Evolutionary conservation across 2,797 vertebrate genomes (phyloP), one percentile per base, ranked within the genome.

Genomic region (Ctenopoma multispine): DNA sequence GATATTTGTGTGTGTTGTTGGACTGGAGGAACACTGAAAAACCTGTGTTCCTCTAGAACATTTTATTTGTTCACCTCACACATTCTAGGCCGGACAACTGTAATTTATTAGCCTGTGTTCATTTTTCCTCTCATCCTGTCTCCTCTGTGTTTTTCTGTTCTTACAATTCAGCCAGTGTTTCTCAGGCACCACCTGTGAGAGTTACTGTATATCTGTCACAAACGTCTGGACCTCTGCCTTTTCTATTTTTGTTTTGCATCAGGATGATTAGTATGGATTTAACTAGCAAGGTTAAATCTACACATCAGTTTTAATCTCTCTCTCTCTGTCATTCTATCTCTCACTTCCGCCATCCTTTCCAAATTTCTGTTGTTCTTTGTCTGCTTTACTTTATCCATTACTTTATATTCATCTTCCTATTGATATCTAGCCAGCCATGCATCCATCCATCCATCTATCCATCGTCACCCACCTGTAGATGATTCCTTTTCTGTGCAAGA

Each of bases 401-500:
- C 11, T 7, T 18, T 63, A 23, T 44, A 0, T 7, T 49, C 13
- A 24, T 51, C 15, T 4, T 7, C 17, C 15, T 18, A 31, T 53
- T 15, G 18, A n/a, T 15, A 31, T 31, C 29, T 6, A 31, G 29
- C 29, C 12, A 14, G 14, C 14, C 2, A 18, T 17, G 6, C 12
- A 14, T 43, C 41, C 15, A 43, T 43, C 41, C 15, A 46, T 9
- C 46, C 13, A n/a, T 36, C 50, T 8, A 53, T n/a, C 17, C 6
- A 12, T 4, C n/a, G 27, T 18, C 82, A 94, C 96, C 72, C 88
- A 99, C 98, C 98, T 95, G 81, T 99, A 99, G 86, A 99, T 96
- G 90, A 99, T 96, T 86, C 97, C 98, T 85, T 98, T 99, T 88
- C 95, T 95, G 85, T 99, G 98, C 68, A 99, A 86, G 93, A 98